These are phyloP conservation scores for Telmatochromis sp. DNA, from an alignment of 2,113 vertebrate genomes.

Conservation along the genomic window DNA sequence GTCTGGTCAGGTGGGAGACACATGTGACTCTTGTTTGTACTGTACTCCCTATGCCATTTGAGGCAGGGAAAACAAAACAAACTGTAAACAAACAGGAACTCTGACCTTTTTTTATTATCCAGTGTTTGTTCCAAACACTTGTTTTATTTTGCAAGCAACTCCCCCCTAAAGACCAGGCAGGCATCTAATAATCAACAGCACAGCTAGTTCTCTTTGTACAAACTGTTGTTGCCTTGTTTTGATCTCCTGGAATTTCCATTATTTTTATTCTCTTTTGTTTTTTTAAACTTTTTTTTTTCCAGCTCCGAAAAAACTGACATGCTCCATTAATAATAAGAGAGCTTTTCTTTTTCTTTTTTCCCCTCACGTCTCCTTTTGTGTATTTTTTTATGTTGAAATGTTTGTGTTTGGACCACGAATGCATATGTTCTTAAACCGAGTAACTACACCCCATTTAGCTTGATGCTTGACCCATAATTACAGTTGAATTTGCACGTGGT, in stretches of 20 bases:
- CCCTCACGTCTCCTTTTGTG: not conserved
- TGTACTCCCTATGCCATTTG: conserved; percentile 60
- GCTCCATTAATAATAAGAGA: conserved; percentile 51
- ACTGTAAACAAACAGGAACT: conserved; percentile 71
- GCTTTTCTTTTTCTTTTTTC: not conserved
- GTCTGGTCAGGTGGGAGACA: conserved; percentile 52
- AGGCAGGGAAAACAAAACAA: conserved; percentile 55
- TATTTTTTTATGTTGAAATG: not conserved
- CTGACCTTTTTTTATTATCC: conserved; percentile 64
- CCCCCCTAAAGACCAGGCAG: conserved; percentile 40
- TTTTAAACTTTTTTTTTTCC: conserved; percentile 4
- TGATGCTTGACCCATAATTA: conserved; percentile 43
- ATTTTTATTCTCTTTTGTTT: conserved; percentile 13
- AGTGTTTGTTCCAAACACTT: conserved; percentile 75
- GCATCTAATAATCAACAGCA: conserved; percentile 53
- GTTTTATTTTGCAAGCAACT: conserved; percentile 69
- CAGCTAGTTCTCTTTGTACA: conserved; percentile 48
- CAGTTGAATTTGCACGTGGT: not conserved
- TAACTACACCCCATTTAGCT: not conserved
- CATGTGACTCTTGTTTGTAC: conserved; percentile 63
- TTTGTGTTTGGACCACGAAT: not conserved
- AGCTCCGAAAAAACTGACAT: conserved; percentile 8
- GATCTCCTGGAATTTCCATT: conserved; percentile 54
- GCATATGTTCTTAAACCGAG: not conserved
- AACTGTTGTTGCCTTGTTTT: conserved; percentile 22